phyloP scores from a whole-genome alignment of 2,797 vertebrate species.

The Masticophis lateralis region DNA sequence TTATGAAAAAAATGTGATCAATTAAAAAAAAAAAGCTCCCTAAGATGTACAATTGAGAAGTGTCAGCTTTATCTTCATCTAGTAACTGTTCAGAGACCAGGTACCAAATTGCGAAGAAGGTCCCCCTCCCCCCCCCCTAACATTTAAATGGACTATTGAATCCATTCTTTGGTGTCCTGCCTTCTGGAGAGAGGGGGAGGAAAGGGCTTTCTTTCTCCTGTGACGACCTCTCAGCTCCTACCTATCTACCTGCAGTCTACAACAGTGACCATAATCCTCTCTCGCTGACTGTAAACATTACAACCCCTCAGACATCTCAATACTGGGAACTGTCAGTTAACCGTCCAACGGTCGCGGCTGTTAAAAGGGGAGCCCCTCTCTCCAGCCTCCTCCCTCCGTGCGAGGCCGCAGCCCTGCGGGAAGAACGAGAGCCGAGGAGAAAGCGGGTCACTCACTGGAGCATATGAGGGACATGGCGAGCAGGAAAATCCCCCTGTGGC shows the following conservation, averaged over 20 bases:
- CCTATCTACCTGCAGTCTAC: background rate
- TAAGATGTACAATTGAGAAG: background rate
- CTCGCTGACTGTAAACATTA: too few relatives aligned
- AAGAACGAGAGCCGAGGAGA: background rate
- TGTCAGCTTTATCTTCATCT: background rate
- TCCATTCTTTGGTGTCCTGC: background rate
- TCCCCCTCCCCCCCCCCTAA: background rate
- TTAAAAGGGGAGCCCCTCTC: too few relatives aligned
- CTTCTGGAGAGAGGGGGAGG: background rate
- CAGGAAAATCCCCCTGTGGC: background rate
- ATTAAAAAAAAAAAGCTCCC: background rate
- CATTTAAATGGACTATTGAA: background rate
- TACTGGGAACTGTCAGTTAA: background rate
- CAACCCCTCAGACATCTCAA: background rate
- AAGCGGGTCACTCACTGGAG: constrained; percentile 63
- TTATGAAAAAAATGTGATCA: background rate
- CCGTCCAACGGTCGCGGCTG: too few relatives aligned
- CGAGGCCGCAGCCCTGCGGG: background rate
- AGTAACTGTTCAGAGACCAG: background rate
- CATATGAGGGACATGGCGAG: constrained; percentile 71
- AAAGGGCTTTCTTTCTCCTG: background rate
- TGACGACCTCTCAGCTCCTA: background rate
- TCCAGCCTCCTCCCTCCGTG: background rate
- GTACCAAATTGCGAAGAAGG: background rate
- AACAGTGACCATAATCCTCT: background rate